Evolutionary conservation across 2,888 invertebrate genomes (phyloP).

Genomic region (Tiphia femorata): DNA sequence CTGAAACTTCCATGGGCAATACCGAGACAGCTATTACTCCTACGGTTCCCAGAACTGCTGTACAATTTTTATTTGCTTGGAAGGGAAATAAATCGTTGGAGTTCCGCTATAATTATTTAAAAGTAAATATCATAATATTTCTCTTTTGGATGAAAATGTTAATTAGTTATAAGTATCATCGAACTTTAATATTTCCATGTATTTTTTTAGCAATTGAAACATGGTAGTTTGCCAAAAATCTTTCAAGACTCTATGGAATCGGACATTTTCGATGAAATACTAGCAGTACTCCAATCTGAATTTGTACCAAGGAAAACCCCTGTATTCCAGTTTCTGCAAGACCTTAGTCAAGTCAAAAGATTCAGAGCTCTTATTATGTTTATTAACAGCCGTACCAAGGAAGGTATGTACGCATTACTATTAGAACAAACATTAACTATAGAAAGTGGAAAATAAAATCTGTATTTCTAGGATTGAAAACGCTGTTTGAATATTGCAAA

Average conservation of each 20-base stretch:
- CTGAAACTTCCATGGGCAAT: slow-evolving; percentile 35
- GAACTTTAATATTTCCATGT: slow-evolving; percentile 12
- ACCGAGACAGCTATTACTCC: no score
- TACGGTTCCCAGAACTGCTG: slow-evolving; percentile 74
- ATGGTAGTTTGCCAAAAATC: slow-evolving; percentile 73
- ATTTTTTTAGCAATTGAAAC: slow-evolving; percentile 72
- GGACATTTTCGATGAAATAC: slow-evolving; percentile 74
- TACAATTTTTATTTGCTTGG: slow-evolving; percentile 78
- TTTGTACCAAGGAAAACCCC: slow-evolving; percentile 68
- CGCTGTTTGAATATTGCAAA: slow-evolving; percentile 64
- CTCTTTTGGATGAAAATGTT: neutral
- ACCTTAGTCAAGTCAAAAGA: slow-evolving; percentile 74
- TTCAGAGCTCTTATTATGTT: slow-evolving; percentile 78
- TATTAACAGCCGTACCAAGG: slow-evolving; percentile 73
- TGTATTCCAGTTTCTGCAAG: slow-evolving; percentile 71
- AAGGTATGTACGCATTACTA: slow-evolving; percentile 67
- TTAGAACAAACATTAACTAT: slow-evolving; percentile 16
- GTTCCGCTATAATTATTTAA: slow-evolving; percentile 74
- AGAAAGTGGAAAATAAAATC: slow-evolving; percentile 4
- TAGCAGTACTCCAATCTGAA: slow-evolving; percentile 70
- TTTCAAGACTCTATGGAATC: slow-evolving; percentile 79
- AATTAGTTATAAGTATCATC: slow-evolving; percentile 1
- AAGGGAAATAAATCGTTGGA: slow-evolving; percentile 70
- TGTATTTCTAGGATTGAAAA: slow-evolving; percentile 67
- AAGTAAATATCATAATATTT: slow-evolving; percentile 59